Conservation (phyloP, 1,140 invertebrate genomes). For the Limonius californicus region DNA sequence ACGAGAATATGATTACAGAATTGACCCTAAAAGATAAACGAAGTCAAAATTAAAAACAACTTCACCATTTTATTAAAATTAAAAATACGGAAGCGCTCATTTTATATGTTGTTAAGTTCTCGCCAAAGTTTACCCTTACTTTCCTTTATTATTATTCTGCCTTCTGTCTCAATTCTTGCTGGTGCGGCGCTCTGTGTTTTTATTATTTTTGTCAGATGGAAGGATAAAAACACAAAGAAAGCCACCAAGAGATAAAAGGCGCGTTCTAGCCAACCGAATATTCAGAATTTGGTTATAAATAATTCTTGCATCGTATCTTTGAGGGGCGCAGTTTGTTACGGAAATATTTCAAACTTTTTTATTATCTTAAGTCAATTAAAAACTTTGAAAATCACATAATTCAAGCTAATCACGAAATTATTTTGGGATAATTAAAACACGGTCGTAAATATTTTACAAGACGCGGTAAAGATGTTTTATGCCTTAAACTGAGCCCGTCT, state of each 20-base stretch:
- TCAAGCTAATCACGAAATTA: slow-evolving; percentile 26
- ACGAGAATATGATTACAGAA: slow-evolving; percentile 2
- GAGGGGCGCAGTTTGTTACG: not conserved
- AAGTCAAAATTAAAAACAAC: slow-evolving; percentile 4
- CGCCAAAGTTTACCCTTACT: not conserved
- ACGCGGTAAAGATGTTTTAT: slow-evolving; percentile 27
- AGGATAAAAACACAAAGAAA: not conserved
- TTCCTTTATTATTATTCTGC: not conserved
- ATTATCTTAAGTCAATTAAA: slow-evolving; percentile 12
- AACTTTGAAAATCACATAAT: slow-evolving; percentile 18
- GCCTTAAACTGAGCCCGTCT: slow-evolving; percentile 13
- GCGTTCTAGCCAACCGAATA: not conserved
- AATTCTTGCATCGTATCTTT: not conserved
- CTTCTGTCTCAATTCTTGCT: not conserved
- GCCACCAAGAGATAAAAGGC: not conserved
- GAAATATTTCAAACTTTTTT: slow-evolving; percentile 1
- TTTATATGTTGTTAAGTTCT: slow-evolving; percentile 1
- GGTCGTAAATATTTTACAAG: slow-evolving; percentile 25
- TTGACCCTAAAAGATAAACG: slow-evolving; percentile 1
- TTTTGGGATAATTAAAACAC: slow-evolving; percentile 27
- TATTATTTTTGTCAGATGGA: not conserved
- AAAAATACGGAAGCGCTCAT: not conserved
- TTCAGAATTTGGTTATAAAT: not conserved
- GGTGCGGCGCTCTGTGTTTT: not conserved
- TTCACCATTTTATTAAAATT: slow-evolving; percentile 8